Evolutionary conservation across 2,797 vertebrate species (phyloP).

Genomic region (Tolypeutes matacus): DNA sequence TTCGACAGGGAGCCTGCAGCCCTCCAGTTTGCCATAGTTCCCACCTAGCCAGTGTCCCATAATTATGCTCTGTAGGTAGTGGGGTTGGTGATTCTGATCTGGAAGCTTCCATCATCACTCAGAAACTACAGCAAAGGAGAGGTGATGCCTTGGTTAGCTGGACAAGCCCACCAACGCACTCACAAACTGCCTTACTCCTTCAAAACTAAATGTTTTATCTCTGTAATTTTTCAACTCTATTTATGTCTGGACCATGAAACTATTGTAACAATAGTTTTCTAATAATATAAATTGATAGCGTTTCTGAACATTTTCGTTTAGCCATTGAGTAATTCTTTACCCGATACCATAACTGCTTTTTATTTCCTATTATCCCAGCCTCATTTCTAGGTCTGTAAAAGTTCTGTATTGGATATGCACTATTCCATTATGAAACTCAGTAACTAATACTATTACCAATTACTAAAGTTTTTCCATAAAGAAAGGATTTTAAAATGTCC

Average conservation of each 20-base stretch:
- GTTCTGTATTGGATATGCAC: slow-evolving; percentile 12
- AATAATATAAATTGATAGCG: slow-evolving; percentile 72
- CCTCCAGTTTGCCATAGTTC: neutral
- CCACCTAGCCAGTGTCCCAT: neutral
- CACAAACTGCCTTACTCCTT: neutral
- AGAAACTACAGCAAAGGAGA: slow-evolving; percentile 63
- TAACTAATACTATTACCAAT: slow-evolving; percentile 85
- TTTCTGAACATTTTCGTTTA: slow-evolving; percentile 76
- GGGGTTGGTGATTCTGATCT: neutral
- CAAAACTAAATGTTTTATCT: neutral
- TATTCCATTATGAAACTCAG: slow-evolving; percentile 74
- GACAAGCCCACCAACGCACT: neutral
- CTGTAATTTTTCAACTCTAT: neutral
- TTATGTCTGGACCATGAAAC: slow-evolving; percentile 48
- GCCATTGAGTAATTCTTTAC: slow-evolving; percentile 73
- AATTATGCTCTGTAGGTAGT: neutral
- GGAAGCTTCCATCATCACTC: slow-evolving; percentile 52
- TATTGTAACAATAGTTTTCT: slow-evolving; percentile 68
- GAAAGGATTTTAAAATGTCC: slow-evolving; percentile 80
- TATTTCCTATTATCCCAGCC: slow-evolving; percentile 78
- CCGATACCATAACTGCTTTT: slow-evolving; percentile 70
- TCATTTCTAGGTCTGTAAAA: slow-evolving; percentile 74
- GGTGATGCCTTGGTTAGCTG: slow-evolving; percentile 35
- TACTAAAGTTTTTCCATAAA: slow-evolving; percentile 68
- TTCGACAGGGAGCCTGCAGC: neutral